Base-by-base conservation (phyloP, 2,797 vertebrate genomes). In the Telmatherina bonti region DNA sequence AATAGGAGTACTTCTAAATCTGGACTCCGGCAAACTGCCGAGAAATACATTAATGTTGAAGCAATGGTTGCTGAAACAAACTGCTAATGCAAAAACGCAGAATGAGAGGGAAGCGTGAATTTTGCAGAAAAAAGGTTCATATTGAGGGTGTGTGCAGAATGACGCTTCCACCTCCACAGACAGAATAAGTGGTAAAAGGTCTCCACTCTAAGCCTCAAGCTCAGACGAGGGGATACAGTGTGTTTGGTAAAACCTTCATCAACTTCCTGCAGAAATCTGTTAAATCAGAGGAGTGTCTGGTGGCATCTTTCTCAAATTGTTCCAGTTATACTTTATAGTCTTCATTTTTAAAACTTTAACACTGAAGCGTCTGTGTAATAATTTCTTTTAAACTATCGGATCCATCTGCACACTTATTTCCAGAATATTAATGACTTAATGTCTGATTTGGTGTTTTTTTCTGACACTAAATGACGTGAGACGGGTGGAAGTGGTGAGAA, bases 1-100 rank as follows among this genome's bases (percentile, higher is more conserved):
- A 82, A 89, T 84, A 79, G 85, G 68, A 87, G 74, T 67, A 67
- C 63, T 43, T 88, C 76, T 76, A 79, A 71, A 88, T 81, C 68
- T 82, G 55, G 62, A 45, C 67, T 64, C 66, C 81, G 86, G 76
- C 75, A 62, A 66, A 35, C 27, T 26, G 85, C 85, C 87, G 76
- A 33, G 70, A 51, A 83, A 69, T 64, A 74, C 75, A 89, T 84
- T 88, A 79, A 69, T 67, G 64, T 57, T 67, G 38, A 26, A 69
- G 47, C 2, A 1, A 26, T 36, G 56, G 66, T 67, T 60, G 67
- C 64, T 35, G 76, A 20, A 54, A 73, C 86, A 66, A 56, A 45
- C n/a, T 26, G 41, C 27, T 7, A 31, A 1, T 29, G 65, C 52
- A 76, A 41, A 72, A 61, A 57, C 22, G 7, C 26, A 18, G 29